Evolutionary conservation across 2,888 invertebrate species (phyloP), one percentile per base, ranked within the genome.

Genomic region (Meiosimyza platycephala): DNA sequence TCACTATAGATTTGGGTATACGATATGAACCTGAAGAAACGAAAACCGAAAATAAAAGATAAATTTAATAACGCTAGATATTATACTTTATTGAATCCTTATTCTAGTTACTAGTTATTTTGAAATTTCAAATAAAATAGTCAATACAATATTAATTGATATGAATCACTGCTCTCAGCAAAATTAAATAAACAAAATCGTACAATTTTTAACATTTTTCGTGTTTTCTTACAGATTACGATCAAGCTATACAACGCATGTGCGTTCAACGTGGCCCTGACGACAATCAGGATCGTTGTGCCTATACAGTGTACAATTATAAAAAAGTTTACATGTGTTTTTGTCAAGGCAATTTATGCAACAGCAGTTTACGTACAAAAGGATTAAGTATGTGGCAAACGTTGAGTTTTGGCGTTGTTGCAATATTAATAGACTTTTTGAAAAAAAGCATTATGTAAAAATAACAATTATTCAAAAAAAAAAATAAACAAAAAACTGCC

Each of bases 261-360:
- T 97, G 97, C 81, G 90, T 97, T 0, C 95, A 95, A 84, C 89
- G 95, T 74, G 93, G 95, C 0, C 96, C 96, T 6, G 93, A 94
- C 71, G 97, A 97, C 83, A 92, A 92, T 78, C 95, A 96, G 86
- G 96, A 96, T 85, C 89, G 97, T 60, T 97, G 97, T 85, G 95
- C 95, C 0, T 93, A 94, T 80, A 95, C 96, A 0, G 89, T 92
- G 82, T 93, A 93, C 90, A 93, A 94, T 81, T 92, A 93, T 81
- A 93, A 92, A 81, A 93, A 93, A 83, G 95, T 96, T 0, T 93
- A 92, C 82, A 95, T 96, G 93, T 97, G 97, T 83, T 95, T 97
- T 84, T 97, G 97, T 82, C 91, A 91, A 80, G 97, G 97, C 6
- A 96, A 97, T 86, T 89, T 97, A 51, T 97, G 97, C 85, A 97